Percentiles rank a stretch among this genome's conserved stretches.
These are phyloP conservation scores for Valencia hispanica DNA, from an alignment of 2,797 vertebrate genomes.

Conservation along the genomic window DNA sequence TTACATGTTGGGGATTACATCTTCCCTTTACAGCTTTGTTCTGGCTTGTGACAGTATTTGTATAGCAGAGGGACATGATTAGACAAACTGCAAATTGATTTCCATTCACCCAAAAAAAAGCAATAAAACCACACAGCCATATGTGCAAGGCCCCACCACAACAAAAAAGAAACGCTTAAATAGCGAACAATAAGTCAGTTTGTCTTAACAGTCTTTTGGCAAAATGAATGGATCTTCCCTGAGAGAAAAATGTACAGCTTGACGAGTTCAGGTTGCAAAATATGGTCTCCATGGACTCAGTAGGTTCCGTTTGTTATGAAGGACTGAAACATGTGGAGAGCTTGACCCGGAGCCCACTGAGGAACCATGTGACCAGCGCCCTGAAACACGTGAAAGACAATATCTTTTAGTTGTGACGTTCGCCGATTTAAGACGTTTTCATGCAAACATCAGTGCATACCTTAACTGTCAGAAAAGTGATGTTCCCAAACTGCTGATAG, in stretches of 20 bases:
- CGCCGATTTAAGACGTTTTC: background rate
- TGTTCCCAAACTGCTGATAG: constrained; percentile 79
- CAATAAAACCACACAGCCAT: background rate
- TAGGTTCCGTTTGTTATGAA: constrained; percentile 76
- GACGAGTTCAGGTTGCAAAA: constrained; percentile 13
- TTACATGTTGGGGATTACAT: background rate
- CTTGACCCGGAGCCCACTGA: constrained; percentile 83
- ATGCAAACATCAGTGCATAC: constrained; percentile 50
- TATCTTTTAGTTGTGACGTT: background rate
- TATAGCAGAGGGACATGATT: background rate
- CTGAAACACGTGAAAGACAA: constrained; percentile 53
- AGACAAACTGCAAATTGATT: background rate
- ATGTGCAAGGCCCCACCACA: background rate
- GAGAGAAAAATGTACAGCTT: constrained; percentile 38
- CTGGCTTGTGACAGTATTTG: background rate
- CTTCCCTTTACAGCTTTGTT: background rate
- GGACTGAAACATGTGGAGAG: constrained; percentile 81
- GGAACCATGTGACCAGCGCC: constrained; percentile 87
- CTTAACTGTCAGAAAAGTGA: constrained; percentile 84
- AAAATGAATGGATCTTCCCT: constrained; percentile 42
- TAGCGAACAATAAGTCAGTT: background rate
- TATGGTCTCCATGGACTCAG: constrained; percentile 50
- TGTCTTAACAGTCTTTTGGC: background rate
- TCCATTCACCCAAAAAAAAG: background rate
- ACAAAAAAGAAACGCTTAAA: background rate